These are phyloP conservation scores for Antedon bifida DNA, from an alignment of 35 echinoderm and acorn worm genomes.

Conservation along the genomic window DNA sequence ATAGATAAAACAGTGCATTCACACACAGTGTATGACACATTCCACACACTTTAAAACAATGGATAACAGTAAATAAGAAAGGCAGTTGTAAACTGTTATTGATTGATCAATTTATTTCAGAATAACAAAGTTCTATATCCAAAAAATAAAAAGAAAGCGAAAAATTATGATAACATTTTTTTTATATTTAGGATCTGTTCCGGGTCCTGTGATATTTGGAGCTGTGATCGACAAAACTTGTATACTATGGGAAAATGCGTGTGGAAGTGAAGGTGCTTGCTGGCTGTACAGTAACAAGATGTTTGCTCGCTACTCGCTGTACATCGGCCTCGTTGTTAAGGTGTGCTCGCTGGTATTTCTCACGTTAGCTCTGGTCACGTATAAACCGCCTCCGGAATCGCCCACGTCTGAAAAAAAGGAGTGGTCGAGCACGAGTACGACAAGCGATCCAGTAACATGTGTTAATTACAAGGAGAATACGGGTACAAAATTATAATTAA, in stretches of 20 bases:
- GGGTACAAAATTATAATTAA: not conserved
- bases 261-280: conserved; percentile 32
- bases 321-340: not conserved
- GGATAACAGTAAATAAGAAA: too few species aligned
- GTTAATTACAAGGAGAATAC: not conserved
- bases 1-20: too few species aligned
- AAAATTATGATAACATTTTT: not conserved
- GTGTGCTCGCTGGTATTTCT: not conserved
- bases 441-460: not conserved
- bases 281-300: conserved; percentile 59
- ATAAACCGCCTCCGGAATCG: conserved; percentile 1
- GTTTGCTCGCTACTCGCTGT: conserved; percentile 12
- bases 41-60: too few species aligned
- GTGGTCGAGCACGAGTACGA: not conserved
- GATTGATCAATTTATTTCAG: too few species aligned
- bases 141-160: not conserved
- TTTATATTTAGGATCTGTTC: conserved; percentile 36
- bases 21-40: too few species aligned
- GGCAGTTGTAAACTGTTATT: too few species aligned
- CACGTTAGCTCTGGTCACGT: not conserved
- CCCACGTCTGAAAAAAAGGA: not conserved
- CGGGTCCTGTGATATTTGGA: conserved; percentile 55
- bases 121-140: too few species aligned
- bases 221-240: conserved; percentile 60
- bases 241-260: conserved; percentile 48